These are phyloP conservation scores for Bombylius major DNA, from an alignment of 2,888 invertebrate species.

Conservation along the genomic window DNA sequence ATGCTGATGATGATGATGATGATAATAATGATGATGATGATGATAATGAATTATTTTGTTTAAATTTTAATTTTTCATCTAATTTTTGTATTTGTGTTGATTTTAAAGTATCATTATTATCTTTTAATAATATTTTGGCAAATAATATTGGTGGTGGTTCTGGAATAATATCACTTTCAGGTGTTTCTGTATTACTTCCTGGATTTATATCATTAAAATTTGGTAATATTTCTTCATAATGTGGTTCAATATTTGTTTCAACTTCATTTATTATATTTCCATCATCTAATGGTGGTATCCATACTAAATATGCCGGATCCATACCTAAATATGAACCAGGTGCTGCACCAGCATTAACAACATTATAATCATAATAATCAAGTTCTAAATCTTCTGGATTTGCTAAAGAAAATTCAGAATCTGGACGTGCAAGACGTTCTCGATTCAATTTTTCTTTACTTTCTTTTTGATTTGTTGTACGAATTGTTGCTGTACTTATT, in stretches of 20 bases:
- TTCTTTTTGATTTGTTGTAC: constrained; percentile 57
- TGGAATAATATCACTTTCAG: constrained; percentile 43
- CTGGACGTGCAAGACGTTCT: constrained; percentile 49
- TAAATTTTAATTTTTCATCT: background rate
- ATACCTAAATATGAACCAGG: constrained; percentile 79
- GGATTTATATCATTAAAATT: constrained; percentile 41
- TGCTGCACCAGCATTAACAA: constrained; percentile 67
- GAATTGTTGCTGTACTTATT: constrained; percentile 51
- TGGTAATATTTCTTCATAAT: constrained; percentile 40
- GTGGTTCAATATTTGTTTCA: constrained; percentile 37
- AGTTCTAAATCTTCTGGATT: constrained; percentile 67
- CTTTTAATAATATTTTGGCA: constrained; percentile 16
- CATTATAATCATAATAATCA: constrained; percentile 83
- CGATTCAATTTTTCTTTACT: constrained; percentile 68
- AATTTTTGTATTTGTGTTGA: background rate
- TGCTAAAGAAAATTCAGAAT: constrained; percentile 65
- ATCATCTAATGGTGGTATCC: constrained; percentile 72
- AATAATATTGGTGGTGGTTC: constrained; percentile 30
- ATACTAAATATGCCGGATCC: constrained; percentile 79
- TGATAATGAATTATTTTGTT: background rate
- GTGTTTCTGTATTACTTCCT: constrained; percentile 55
- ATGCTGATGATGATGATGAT: constrained; percentile 18
- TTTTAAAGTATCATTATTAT: constrained; percentile 24
- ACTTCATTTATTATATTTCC: constrained; percentile 52
- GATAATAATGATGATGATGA: constrained; percentile 14